Evolutionary conservation across 2,113 vertebrate genomes (phyloP).

Genomic region (Otis tarda): DNA sequence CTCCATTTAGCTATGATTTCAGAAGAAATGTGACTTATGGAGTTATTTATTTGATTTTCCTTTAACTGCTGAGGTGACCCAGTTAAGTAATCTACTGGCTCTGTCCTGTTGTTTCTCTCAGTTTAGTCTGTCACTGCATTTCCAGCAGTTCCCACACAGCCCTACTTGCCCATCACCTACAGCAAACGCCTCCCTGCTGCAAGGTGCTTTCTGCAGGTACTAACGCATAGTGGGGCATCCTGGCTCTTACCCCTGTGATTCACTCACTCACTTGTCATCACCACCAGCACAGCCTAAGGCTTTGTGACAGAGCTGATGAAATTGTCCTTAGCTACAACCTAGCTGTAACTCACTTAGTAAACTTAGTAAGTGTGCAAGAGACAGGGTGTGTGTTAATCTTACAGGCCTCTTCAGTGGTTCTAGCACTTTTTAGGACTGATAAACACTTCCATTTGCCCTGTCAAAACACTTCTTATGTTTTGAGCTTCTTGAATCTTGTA

Average conservation of each 20-base stretch:
- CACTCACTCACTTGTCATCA: background rate
- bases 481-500: background rate
- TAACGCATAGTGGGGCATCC: background rate
- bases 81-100: constrained; percentile 52
- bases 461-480: background rate
- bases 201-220: background rate
- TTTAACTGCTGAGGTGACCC: constrained; percentile 22
- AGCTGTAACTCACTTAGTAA: background rate
- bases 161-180: background rate
- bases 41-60: constrained; percentile 46
- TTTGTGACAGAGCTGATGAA: background rate
- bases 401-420: background rate
- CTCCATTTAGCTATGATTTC: background rate
- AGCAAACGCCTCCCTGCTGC: background rate
- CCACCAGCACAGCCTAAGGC: background rate
- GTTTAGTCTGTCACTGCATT: constrained; percentile 18
- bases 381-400: background rate
- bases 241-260: background rate
- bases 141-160: background rate
- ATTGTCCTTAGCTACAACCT: background rate
- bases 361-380: background rate
- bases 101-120: constrained; percentile 37
- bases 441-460: background rate
- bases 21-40: constrained; percentile 12
- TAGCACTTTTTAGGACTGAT: background rate